A percentile compares a stretch with the other conserved stretches of the same genome.
Evolutionary conservation across 30 jellyfish, hydroid and myxozoan genomes (phyloP).

Genomic region (Haliclystus octoradiatus): DNA sequence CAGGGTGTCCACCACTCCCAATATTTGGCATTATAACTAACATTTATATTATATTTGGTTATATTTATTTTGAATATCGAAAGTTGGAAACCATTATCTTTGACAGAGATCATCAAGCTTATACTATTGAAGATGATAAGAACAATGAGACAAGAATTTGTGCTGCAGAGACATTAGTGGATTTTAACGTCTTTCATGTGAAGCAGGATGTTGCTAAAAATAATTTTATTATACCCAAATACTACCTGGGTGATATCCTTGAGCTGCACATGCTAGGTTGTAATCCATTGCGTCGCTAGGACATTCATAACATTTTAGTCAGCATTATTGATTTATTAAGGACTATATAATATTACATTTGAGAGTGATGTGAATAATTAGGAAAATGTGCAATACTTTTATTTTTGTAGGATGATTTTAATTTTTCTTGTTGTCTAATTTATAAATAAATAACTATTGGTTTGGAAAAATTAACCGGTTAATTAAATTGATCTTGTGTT

Average conservation of each 20-base stretch:
- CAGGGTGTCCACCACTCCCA: not conserved
- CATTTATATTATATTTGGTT: conserved; percentile 1
- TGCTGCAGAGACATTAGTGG: conserved; percentile 12
- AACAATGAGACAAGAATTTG: too few relatives aligned
- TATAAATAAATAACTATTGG: too few relatives aligned
- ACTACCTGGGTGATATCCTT: conserved; percentile 18
- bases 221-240: conserved; percentile 15
- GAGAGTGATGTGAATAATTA: too few relatives aligned
- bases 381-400: too few relatives aligned
- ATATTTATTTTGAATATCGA: conserved; percentile 5
- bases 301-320: too few relatives aligned
- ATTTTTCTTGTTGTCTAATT: too few relatives aligned
- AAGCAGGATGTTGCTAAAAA: not conserved
- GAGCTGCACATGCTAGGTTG: conserved; percentile 3
- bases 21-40: conserved; percentile 1
- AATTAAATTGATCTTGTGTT: too few relatives aligned
- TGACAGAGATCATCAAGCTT: conserved; percentile 19
- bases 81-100: conserved; percentile 14
- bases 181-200: conserved; percentile 22
- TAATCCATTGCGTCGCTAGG: not conserved
- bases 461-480: too few relatives aligned
- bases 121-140: conserved; percentile 9
- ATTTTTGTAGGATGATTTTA: too few relatives aligned
- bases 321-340: too few relatives aligned
- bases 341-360: too few relatives aligned